Conservation (phyloP, 2,113 vertebrate species). For the Poicephalus meyeri region DNA sequence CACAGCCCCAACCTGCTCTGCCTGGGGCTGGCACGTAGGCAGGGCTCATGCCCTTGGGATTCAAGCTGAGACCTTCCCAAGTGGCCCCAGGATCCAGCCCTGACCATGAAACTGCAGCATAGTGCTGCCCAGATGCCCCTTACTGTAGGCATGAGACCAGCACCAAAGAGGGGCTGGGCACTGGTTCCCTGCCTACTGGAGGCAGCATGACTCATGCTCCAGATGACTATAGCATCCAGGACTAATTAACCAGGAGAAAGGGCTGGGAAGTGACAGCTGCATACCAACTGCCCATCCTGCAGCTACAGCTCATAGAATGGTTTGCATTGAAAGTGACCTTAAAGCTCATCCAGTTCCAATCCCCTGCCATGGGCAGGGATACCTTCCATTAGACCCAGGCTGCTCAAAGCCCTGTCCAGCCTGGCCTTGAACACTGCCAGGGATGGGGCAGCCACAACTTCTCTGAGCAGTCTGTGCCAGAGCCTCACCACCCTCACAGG, state of each 20-base stretch:
- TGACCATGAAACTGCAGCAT: not conserved
- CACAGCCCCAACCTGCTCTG: not conserved
- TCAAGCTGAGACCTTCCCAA: not conserved
- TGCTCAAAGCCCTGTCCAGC: not conserved
- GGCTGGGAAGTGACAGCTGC: not conserved
- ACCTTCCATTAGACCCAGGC: not conserved
- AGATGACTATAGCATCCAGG: not conserved
- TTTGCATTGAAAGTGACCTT: not conserved
- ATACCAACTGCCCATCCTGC: not conserved
- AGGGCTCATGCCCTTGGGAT: accelerated
- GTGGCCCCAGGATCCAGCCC: not conserved
- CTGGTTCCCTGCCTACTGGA: not conserved
- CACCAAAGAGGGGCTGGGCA: not conserved
- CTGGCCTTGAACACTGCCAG: not conserved
- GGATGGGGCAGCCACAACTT: not conserved
- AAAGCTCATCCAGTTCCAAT: not conserved
- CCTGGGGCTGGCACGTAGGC: not conserved
- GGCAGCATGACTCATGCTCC: not conserved
- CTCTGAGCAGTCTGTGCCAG: not conserved
- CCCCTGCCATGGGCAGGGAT: not conserved
- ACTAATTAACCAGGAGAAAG: not conserved
- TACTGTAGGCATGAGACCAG: not conserved
- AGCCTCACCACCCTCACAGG: not conserved
- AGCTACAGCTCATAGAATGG: not conserved
- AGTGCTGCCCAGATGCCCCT: not conserved